Conservation (phyloP, 2,888 invertebrate species). For the Nemoura dubitans region DNA sequence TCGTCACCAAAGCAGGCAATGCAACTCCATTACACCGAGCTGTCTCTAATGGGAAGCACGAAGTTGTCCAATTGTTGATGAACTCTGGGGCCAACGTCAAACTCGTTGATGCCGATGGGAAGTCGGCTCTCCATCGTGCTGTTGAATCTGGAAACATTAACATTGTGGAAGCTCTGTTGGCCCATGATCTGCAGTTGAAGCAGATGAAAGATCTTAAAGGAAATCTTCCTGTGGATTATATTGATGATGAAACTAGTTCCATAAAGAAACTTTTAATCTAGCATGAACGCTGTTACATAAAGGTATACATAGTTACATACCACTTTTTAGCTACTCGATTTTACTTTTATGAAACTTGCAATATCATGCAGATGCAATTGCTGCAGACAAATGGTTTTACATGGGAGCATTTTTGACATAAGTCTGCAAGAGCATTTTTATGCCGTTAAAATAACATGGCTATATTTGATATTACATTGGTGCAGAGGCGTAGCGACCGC, state of each 20-base stretch:
- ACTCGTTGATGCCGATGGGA: constrained; percentile 79
- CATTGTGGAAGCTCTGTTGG: constrained; percentile 61
- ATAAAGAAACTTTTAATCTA: not conserved
- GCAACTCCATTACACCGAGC: constrained; percentile 88
- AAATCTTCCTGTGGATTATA: constrained; percentile 47
- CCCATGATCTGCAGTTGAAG: constrained; percentile 59
- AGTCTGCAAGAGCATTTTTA: no score
- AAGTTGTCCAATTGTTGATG: constrained; percentile 74
- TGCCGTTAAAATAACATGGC: no score
- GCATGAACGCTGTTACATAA: no score
- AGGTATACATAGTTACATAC: no score
- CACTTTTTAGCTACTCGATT: no score
- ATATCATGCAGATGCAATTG: no score
- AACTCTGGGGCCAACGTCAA: constrained; percentile 69
- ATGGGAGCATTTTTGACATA: no score
- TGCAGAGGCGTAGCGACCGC: no score
- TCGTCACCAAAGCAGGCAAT: constrained; percentile 76
- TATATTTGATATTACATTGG: no score
- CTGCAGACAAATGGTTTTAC: no score
- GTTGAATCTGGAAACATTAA: constrained; percentile 65
- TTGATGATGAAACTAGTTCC: not conserved
- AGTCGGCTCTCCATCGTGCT: constrained; percentile 83
- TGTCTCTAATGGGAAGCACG: constrained; percentile 73
- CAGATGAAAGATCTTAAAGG: constrained; percentile 44
- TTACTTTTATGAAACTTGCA: no score